Evolutionary conservation across 2,888 invertebrate genomes (phyloP).

Genomic region (Phanerotoma sp.): DNA sequence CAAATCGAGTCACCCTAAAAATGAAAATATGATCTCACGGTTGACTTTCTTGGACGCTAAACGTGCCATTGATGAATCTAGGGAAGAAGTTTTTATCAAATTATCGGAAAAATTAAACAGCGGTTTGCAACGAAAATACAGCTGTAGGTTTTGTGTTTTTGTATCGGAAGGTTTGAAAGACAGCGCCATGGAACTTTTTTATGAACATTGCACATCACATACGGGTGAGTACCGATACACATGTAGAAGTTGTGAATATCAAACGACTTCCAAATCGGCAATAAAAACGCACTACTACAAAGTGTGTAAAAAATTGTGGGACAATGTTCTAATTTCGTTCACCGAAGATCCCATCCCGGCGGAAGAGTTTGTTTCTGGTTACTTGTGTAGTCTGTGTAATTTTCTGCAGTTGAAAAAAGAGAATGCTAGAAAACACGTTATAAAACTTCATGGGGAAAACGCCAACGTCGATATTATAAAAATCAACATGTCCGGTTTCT

Average conservation of each 20-base stretch:
- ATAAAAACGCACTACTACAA: slow-evolving; percentile 53
- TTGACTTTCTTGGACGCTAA: slow-evolving; percentile 61
- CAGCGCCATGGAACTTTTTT: slow-evolving; percentile 59
- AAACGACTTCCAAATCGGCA: slow-evolving; percentile 49
- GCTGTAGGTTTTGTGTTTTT: slow-evolving; percentile 51
- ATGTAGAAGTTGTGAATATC: slow-evolving; percentile 65
- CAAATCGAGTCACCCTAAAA: slow-evolving; percentile 64
- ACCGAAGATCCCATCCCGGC: slow-evolving; percentile 42
- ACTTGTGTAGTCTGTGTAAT: slow-evolving; percentile 72
- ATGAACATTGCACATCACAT: slow-evolving; percentile 74
- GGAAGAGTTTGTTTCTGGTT: slow-evolving; percentile 58
- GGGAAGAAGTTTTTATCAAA: slow-evolving; percentile 52
- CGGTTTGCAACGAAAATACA: slow-evolving; percentile 35
- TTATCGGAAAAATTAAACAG: slow-evolving; percentile 9
- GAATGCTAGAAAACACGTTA: slow-evolving; percentile 67
- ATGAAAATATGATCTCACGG: slow-evolving; percentile 68
- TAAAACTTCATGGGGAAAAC: slow-evolving; percentile 60
- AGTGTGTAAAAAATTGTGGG: slow-evolving; percentile 40
- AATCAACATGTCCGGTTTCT: slow-evolving; percentile 52
- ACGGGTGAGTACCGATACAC: slow-evolving; percentile 75
- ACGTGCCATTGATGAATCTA: slow-evolving; percentile 62
- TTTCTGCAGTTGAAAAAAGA: slow-evolving; percentile 68
- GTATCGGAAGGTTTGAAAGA: slow-evolving; percentile 35
- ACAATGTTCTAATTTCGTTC: slow-evolving; percentile 34
- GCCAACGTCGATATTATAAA: slow-evolving; percentile 58